phyloP scores from a whole-genome alignment of 2,797 vertebrate species.

The Helostoma temminkii region DNA sequence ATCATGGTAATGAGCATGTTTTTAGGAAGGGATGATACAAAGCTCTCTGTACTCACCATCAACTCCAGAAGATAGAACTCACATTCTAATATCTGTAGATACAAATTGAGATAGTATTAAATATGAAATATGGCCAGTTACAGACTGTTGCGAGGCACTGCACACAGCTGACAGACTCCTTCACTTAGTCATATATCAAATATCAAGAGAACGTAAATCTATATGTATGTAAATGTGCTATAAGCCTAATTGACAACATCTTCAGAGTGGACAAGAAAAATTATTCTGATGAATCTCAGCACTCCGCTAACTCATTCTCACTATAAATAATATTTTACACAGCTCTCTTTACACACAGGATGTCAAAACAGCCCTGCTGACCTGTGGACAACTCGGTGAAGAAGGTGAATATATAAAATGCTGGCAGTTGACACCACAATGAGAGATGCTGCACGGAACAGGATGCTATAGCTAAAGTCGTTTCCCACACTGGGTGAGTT shows the following conservation, averaged over 20 bases:
- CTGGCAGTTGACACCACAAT: conserved; percentile 47
- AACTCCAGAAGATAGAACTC: conserved; percentile 99
- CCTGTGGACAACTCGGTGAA: conserved; percentile 27
- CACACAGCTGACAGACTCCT: not conserved
- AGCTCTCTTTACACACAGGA: conserved; percentile 46
- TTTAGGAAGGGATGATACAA: not conserved
- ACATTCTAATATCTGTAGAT: conserved; percentile 95
- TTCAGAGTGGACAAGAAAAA: conserved; percentile 23
- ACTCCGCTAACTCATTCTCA: conserved; percentile 34
- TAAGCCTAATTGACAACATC: conserved; percentile 4
- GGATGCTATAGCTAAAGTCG: conserved; percentile 9
- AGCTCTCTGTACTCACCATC: conserved; percentile 89
- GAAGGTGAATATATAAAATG: conserved; percentile 44
- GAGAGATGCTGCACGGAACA: conserved; percentile 45
- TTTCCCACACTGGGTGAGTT: conserved; percentile 56
- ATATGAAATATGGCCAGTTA: not conserved
- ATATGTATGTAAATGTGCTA: not conserved
- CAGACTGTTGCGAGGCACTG: not conserved
- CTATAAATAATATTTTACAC: conserved; percentile 69
- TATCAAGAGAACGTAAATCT: not conserved
- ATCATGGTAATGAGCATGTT: not conserved
- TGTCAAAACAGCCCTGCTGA: conserved; percentile 47
- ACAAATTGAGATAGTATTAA: conserved; percentile 25
- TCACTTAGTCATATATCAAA: not conserved
- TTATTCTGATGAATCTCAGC: conserved; percentile 36